Percentiles rank a stretch among this genome's conserved stretches.
phyloP scores from a whole-genome alignment of 1,140 invertebrate species.

The Drosophila bocqueti region DNA sequence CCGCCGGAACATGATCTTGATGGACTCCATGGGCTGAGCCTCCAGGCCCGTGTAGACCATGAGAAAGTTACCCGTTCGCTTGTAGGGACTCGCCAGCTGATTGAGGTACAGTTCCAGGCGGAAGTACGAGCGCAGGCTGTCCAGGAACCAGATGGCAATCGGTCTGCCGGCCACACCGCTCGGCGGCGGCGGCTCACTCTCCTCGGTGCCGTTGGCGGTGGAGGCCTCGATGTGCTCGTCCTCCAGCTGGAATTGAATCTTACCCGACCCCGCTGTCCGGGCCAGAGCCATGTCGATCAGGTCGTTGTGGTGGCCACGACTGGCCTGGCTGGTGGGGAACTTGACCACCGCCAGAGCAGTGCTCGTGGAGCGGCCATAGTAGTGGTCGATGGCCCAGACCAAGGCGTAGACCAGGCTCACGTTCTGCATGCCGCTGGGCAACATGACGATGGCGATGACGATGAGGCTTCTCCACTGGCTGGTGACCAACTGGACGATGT shows the following conservation, averaged over 20 bases:
- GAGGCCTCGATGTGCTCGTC: slow-evolving; percentile 37
- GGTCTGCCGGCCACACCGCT: slow-evolving; percentile 36
- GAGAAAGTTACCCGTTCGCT: slow-evolving; percentile 68
- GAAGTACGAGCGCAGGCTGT: slow-evolving; percentile 62
- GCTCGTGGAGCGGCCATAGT: slow-evolving; percentile 47
- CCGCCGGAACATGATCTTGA: slow-evolving; percentile 65
- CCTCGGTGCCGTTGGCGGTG: background rate
- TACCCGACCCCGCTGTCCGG: slow-evolving; percentile 3
- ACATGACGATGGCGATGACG: slow-evolving; percentile 11
- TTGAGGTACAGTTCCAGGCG: slow-evolving; percentile 58
- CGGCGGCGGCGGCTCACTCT: background rate
- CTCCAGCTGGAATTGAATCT: slow-evolving; percentile 59
- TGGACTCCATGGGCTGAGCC: slow-evolving; percentile 32
- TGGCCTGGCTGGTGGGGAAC: slow-evolving; percentile 52
- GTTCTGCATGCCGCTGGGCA: slow-evolving; percentile 38
- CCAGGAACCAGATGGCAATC: slow-evolving; percentile 68
- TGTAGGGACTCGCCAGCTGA: slow-evolving; percentile 44
- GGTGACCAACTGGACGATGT: slow-evolving; percentile 6
- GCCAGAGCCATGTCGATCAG: slow-evolving; percentile 58
- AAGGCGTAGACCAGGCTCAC: slow-evolving; percentile 69
- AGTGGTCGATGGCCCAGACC: slow-evolving; percentile 72
- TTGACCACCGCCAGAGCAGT: slow-evolving; percentile 59
- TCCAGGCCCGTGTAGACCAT: slow-evolving; percentile 73
- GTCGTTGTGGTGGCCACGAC: slow-evolving; percentile 58
- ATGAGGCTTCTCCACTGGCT: background rate